These are phyloP conservation scores for Tetrapedia diversipes DNA, from an alignment of 2,888 invertebrate species.

Conservation along the genomic window DNA sequence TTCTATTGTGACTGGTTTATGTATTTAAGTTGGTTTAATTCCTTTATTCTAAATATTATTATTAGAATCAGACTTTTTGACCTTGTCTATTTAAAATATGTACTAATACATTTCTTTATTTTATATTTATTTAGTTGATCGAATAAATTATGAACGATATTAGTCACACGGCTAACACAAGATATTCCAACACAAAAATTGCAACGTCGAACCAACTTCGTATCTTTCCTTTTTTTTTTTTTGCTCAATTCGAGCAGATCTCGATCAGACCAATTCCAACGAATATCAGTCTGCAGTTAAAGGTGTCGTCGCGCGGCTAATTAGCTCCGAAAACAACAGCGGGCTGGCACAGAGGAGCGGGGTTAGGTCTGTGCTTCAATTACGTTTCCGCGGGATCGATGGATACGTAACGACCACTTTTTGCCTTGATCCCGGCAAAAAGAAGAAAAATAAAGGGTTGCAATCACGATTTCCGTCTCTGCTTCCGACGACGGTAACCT, in stretches of 20 bases:
- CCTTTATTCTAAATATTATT: no score
- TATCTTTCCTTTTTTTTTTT: neutral
- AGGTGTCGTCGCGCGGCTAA: slow-evolving; percentile 41
- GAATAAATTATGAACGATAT: no score
- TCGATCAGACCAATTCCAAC: neutral
- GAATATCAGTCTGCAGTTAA: slow-evolving; percentile 24
- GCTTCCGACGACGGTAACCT: slow-evolving; percentile 4
- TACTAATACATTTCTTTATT: no score
- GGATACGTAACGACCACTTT: slow-evolving; percentile 22
- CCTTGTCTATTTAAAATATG: no score
- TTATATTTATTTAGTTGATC: no score
- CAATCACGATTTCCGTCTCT: slow-evolving; percentile 31
- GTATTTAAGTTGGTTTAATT: no score
- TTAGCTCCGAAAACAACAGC: slow-evolving; percentile 37
- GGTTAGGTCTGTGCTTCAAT: slow-evolving; percentile 29
- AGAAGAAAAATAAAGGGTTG: neutral
- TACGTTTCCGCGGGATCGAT: slow-evolving; percentile 33
- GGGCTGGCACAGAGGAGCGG: neutral
- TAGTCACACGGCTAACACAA: no score
- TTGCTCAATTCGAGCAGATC: no score
- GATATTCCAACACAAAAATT: neutral
- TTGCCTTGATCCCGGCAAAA: neutral
- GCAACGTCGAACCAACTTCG: neutral
- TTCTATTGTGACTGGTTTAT: no score
- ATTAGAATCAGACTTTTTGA: no score